phyloP scores from a whole-genome alignment of 2,113 vertebrate species.

The Ictidomys tridecemlineatus region DNA sequence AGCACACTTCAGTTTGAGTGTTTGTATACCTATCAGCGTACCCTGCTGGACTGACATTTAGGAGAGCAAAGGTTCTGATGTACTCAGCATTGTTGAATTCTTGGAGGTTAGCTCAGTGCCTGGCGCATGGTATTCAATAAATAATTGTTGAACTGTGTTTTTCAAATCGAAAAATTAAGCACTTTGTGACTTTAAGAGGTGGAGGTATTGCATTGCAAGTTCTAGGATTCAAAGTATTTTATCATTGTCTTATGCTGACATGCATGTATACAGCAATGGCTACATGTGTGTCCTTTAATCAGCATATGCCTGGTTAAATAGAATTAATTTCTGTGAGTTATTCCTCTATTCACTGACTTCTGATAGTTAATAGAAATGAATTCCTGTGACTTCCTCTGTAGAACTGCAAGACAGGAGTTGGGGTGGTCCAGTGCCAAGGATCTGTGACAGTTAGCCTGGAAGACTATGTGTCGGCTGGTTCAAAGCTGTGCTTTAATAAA shows the following conservation, averaged over 20 bases:
- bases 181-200: background rate
- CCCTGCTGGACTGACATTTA: background rate
- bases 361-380: slow-evolving; percentile 21
- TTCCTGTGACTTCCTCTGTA: slow-evolving; percentile 31
- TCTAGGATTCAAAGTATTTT: background rate
- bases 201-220: background rate
- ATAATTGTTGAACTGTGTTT: background rate
- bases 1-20: background rate
- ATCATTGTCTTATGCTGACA: background rate
- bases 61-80: background rate
- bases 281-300: background rate
- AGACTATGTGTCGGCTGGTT: background rate
- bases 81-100: background rate
- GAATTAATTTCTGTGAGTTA: background rate
- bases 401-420: slow-evolving; percentile 45
- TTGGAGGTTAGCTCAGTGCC: background rate
- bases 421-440: slow-evolving; percentile 76
- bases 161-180: slow-evolving; percentile 27
- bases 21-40: background rate
- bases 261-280: rapidly evolving
- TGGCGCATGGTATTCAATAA: background rate
- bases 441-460: slow-evolving; percentile 60
- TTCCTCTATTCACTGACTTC: slow-evolving; percentile 27
- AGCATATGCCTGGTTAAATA: slow-evolving; percentile 1
- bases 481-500: slow-evolving; percentile 76